Conservation (phyloP, 2,888 invertebrate species). For the Drepanosiphum platanoidis region DNA sequence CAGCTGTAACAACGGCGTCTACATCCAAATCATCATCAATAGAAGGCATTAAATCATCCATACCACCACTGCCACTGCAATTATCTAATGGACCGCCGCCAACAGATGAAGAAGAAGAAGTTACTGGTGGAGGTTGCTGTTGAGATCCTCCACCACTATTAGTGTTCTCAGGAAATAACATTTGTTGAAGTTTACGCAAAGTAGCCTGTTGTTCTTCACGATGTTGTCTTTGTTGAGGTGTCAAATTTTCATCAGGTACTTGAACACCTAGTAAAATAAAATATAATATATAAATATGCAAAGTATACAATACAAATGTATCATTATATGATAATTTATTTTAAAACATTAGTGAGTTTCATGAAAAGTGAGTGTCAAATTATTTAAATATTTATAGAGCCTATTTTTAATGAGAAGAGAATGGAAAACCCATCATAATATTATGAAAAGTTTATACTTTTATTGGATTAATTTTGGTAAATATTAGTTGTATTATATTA, state of each 20-base stretch:
- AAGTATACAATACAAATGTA: no score
- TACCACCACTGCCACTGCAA: constrained; percentile 56
- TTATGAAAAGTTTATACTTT: no score
- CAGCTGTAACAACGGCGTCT: constrained; percentile 53
- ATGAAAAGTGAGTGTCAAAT: no score
- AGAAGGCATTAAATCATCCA: constrained; percentile 60
- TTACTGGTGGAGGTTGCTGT: constrained; percentile 41
- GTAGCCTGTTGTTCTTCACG: constrained; percentile 93
- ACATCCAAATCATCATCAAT: constrained; percentile 59
- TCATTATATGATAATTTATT: no score
- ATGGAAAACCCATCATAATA: no score
- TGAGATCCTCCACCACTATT: constrained; percentile 65
- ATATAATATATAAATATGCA: no score
- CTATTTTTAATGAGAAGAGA: no score
- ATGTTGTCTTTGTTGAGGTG: constrained; percentile 93
- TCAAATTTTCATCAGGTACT: constrained; percentile 94
- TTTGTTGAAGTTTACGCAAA: constrained; percentile 90
- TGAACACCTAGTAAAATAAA: constrained; percentile 74
- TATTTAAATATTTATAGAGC: no score
- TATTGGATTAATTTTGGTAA: no score
- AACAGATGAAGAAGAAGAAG: constrained; percentile 11
- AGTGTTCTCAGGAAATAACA: constrained; percentile 85
- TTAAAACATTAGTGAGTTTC: no score
- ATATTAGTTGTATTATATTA: no score
- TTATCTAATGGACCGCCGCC: constrained; percentile 35